These are phyloP conservation scores for Bradypus variegatus DNA, from an alignment of 2,797 vertebrate species.

Conservation along the genomic window DNA sequence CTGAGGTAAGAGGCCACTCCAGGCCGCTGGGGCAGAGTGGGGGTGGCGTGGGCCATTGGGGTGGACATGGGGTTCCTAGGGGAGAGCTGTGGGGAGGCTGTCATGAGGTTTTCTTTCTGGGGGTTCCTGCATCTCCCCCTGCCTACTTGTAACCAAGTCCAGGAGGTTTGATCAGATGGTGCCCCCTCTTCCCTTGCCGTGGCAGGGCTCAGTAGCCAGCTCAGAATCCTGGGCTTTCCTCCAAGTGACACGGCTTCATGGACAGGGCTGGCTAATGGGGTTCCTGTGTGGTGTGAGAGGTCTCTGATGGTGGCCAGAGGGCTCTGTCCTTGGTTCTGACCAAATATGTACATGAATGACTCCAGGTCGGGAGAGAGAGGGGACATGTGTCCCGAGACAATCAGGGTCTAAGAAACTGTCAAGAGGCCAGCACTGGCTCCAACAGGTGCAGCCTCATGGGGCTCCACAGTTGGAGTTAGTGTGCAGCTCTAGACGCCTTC, in stretches of 20 bases:
- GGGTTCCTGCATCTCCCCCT: background rate
- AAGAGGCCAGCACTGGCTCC: background rate
- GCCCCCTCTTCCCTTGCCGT: background rate
- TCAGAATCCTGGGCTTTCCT: background rate
- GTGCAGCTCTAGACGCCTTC: background rate
- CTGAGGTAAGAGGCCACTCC: constrained; percentile 41
- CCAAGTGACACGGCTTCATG: background rate
- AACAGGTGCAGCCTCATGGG: background rate
- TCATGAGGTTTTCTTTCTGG: background rate
- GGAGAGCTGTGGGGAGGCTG: background rate
- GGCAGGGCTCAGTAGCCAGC: background rate
- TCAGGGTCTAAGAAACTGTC: constrained; percentile 15
- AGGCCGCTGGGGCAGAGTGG: background rate
- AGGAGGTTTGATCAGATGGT: background rate
- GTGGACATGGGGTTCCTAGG: background rate
- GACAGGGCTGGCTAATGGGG: background rate
- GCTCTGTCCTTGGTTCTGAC: constrained; percentile 21
- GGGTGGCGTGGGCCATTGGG: background rate
- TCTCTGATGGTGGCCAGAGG: background rate
- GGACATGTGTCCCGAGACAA: background rate
- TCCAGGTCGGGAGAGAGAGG: background rate
- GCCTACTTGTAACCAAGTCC: background rate
- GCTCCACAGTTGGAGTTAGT: background rate
- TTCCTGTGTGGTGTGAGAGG: background rate
- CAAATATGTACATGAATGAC: constrained; percentile 20